phyloP scores from a whole-genome alignment of 2,888 invertebrate genomes.

The Bimastos eiseni region DNA sequence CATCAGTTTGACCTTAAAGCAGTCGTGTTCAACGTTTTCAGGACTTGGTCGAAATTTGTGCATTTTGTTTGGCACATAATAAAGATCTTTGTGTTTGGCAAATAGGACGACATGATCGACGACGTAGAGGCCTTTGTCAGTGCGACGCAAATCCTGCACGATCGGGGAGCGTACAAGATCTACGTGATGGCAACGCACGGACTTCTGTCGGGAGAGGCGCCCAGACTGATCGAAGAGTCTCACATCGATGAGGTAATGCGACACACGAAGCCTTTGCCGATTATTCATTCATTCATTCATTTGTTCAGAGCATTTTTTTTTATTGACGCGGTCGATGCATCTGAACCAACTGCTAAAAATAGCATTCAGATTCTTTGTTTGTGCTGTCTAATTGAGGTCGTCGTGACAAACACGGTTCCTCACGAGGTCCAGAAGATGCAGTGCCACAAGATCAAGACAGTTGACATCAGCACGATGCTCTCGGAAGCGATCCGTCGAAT shows the following conservation, averaged over 20 bases:
- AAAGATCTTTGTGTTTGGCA: not conserved
- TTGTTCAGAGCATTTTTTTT: no score
- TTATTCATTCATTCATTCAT: not conserved
- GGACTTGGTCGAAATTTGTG: no score
- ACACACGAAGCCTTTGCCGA: no score
- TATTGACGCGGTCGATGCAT: not conserved
- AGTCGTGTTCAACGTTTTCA: no score
- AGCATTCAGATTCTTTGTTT: conserved; percentile 44
- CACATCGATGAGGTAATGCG: conserved; percentile 84
- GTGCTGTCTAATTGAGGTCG: conserved; percentile 73
- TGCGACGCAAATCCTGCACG: conserved; percentile 93
- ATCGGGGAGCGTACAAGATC: conserved; percentile 96
- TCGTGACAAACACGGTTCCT: conserved; percentile 99
- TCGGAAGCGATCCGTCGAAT: conserved; percentile 97
- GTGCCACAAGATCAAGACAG: conserved; percentile 98
- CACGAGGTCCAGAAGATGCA: conserved; percentile 98
- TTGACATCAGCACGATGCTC: conserved; percentile 92
- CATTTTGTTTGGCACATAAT: not conserved
- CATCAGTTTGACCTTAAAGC: no score
- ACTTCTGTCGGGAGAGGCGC: conserved; percentile 92
- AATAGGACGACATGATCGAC: conserved; percentile 94
- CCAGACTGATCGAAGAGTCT: conserved; percentile 90
- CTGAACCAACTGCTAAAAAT: not conserved
- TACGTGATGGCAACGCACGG: conserved; percentile 98
- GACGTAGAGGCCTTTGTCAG: conserved; percentile 96